These are phyloP conservation scores for Stegophylla sp. DNA, from an alignment of 2,888 invertebrate genomes.

Conservation along the genomic window DNA sequence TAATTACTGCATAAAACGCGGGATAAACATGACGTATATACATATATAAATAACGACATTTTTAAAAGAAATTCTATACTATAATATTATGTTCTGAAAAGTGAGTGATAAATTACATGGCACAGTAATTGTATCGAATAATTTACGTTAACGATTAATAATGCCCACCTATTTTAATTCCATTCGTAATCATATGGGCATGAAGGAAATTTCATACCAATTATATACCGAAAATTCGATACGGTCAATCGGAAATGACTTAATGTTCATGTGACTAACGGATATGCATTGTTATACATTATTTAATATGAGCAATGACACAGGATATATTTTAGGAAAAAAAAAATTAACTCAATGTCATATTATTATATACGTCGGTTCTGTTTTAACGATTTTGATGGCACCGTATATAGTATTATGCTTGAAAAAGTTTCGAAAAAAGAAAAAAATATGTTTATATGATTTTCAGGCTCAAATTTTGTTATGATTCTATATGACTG, in stretches of 20 bases:
- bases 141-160: too few species aligned
- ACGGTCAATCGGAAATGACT: constrained; percentile 56
- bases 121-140: too few species aligned
- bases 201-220: constrained; percentile 36
- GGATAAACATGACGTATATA: too few species aligned
- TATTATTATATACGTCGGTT: background rate
- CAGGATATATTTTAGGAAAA: constrained; percentile 25
- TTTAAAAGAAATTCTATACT: too few species aligned
- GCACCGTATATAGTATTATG: background rate
- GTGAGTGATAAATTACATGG: too few species aligned
- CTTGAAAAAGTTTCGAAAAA: background rate
- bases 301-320: constrained; percentile 46
- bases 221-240: constrained; percentile 49
- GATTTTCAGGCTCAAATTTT: too few species aligned
- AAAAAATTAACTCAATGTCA: constrained; percentile 30
- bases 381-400: background rate
- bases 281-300: constrained; percentile 47
- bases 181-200: constrained; percentile 18
- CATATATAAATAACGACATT: too few species aligned
- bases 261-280: constrained; percentile 42
- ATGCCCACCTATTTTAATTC: constrained; percentile 10
- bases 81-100: too few species aligned
- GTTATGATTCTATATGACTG: too few species aligned
- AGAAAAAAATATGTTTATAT: too few species aligned
- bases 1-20: too few species aligned